Evolutionary conservation across 2,888 invertebrate genomes (phyloP).

Genomic region (Rotaria magnacalcarata): DNA sequence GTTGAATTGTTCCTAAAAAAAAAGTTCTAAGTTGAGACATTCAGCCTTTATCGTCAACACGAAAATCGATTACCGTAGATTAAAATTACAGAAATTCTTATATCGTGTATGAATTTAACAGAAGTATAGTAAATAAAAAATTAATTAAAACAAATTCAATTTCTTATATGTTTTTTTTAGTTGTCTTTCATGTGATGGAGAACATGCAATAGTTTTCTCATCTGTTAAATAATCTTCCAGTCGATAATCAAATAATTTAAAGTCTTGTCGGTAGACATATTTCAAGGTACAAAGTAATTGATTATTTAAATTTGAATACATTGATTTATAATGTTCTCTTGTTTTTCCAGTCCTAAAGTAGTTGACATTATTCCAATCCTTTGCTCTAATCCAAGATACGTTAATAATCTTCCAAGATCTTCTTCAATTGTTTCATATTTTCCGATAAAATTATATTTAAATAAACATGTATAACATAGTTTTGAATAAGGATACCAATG

Average conservation of each 20-base stretch:
- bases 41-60: too few species aligned
- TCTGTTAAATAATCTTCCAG: neutral
- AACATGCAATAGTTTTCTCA: neutral
- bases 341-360: neutral
- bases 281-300: neutral
- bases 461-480: slow-evolving; percentile 78
- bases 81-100: too few species aligned
- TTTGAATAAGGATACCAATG: slow-evolving; percentile 81
- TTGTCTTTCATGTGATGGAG: too few species aligned
- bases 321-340: neutral
- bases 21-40: too few species aligned
- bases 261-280: neutral
- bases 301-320: neutral
- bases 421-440: slow-evolving; percentile 79
- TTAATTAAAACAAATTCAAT: too few species aligned
- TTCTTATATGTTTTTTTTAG: too few species aligned
- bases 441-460: slow-evolving; percentile 81
- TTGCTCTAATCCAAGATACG: neutral
- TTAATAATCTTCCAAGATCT: slow-evolving; percentile 66
- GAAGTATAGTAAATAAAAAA: too few species aligned
- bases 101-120: too few species aligned
- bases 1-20: too few species aligned
- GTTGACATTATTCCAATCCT: neutral
- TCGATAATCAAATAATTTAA: neutral
- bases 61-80: too few species aligned